Evolutionary conservation across 2,888 invertebrate genomes (phyloP).

Genomic region (Agonum fuliginosum): DNA sequence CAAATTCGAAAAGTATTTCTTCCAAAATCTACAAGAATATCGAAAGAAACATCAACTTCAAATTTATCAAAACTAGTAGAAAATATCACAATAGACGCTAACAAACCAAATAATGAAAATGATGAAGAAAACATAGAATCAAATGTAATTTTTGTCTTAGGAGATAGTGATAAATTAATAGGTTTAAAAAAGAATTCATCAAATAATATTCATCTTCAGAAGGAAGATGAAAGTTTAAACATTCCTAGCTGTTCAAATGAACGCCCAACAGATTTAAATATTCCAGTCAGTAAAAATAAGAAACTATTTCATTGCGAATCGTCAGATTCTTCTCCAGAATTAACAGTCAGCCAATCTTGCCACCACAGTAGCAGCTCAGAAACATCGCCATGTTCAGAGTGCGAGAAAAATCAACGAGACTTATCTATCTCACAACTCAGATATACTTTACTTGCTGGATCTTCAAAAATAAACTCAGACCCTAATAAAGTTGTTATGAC

Average conservation of each 20-base stretch:
- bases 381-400: slow-evolving; percentile 54
- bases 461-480: slow-evolving; percentile 25
- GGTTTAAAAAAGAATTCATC: slow-evolving; percentile 75
- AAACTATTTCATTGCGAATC: slow-evolving; percentile 59
- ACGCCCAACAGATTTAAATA: slow-evolving; percentile 59
- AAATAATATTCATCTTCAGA: slow-evolving; percentile 53
- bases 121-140: slow-evolving; percentile 65
- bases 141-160: slow-evolving; percentile 81
- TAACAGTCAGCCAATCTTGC: slow-evolving; percentile 8
- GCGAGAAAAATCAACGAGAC: slow-evolving; percentile 47
- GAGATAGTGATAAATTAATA: slow-evolving; percentile 81
- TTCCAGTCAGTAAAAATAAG: slow-evolving; percentile 55
- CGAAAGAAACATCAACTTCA: slow-evolving; percentile 57
- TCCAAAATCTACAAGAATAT: slow-evolving; percentile 61
- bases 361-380: slow-evolving; percentile 51
- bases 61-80: slow-evolving; percentile 49
- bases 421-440: neutral
- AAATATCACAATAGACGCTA: slow-evolving; percentile 37
- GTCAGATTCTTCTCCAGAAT: slow-evolving; percentile 57
- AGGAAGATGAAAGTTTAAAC: slow-evolving; percentile 42
- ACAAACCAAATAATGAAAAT: neutral
- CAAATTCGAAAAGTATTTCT: slow-evolving; percentile 61
- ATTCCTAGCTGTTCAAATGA: slow-evolving; percentile 58
- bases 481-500: slow-evolving; percentile 61
- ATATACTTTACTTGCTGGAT: neutral